phyloP scores from a whole-genome alignment of 37 sponge, comb jelly and placozoan genomes.

The Tethya wilhelma region DNA sequence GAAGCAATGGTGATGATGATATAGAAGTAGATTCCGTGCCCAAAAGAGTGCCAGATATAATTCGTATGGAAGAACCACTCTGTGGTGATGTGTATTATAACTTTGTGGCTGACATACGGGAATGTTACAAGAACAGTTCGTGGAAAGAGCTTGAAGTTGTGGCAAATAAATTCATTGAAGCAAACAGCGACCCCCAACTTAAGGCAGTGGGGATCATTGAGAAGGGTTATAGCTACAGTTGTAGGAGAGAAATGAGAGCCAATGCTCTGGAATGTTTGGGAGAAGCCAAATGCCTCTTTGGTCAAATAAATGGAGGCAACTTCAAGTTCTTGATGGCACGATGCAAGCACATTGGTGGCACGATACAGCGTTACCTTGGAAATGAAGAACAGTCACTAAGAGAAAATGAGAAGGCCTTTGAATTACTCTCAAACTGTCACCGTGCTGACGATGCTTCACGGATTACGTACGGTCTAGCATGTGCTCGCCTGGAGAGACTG shows the following conservation, averaged over 20 bases:
- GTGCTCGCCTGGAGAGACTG: not conserved
- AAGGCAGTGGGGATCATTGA: not conserved
- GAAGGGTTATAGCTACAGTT: not conserved
- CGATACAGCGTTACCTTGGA: not conserved
- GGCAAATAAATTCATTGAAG: not conserved
- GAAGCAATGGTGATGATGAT: not conserved
- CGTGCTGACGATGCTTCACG: not conserved
- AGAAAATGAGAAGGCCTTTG: not conserved
- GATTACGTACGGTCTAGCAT: not conserved
- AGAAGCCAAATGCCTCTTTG: not conserved
- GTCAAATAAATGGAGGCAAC: not conserved
- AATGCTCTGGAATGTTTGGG: not conserved
- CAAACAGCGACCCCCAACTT: not conserved
- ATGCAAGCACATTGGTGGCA: not conserved
- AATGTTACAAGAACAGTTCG: not conserved
- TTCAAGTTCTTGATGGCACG: not conserved
- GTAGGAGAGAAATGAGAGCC: not conserved
- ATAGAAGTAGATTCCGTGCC: not conserved
- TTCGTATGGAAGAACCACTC: not conserved
- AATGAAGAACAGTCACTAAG: not conserved
- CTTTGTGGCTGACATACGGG: not conserved
- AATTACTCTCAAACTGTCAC: not conserved
- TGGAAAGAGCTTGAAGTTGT: not conserved
- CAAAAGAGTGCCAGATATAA: not conserved
- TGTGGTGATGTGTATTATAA: not conserved